Conservation (phyloP, 2,888 invertebrate species). For the Zele albiditarsus region DNA sequence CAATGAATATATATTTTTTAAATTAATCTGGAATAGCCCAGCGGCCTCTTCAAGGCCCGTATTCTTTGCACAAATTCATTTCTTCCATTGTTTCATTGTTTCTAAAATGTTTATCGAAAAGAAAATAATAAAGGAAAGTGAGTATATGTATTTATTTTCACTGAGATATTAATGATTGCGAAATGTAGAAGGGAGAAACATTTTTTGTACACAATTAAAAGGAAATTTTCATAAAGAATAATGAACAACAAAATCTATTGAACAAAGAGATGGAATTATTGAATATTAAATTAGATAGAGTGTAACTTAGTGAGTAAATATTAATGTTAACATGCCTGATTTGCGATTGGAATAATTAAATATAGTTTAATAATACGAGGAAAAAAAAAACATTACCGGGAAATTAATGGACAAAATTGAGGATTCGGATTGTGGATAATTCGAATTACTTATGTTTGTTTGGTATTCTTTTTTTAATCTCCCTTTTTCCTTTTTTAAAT, state of each 20-base stretch:
- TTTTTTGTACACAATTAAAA: not conserved
- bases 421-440: not conserved
- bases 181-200: not conserved
- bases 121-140: not conserved
- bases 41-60: slow-evolving; percentile 62
- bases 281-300: not conserved
- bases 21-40: not conserved
- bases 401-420: not conserved
- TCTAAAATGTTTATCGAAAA: slow-evolving; percentile 32
- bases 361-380: not conserved
- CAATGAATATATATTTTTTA: not conserved
- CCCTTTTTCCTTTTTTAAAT: slow-evolving; percentile 2
- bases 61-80: slow-evolving; percentile 65
- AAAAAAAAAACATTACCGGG: not conserved
- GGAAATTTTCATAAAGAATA: not conserved
- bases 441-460: slow-evolving; percentile 30
- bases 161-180: not conserved
- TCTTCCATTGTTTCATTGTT: not conserved
- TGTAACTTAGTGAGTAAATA: not conserved
- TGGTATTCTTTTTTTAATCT: slow-evolving; percentile 39
- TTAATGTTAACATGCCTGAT: not conserved
- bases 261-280: not conserved
- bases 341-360: not conserved
- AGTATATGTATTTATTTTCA: not conserved
- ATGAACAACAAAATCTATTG: not conserved